Conservation (phyloP, 2,113 vertebrate genomes). For the Athene cunicularia region DNA sequence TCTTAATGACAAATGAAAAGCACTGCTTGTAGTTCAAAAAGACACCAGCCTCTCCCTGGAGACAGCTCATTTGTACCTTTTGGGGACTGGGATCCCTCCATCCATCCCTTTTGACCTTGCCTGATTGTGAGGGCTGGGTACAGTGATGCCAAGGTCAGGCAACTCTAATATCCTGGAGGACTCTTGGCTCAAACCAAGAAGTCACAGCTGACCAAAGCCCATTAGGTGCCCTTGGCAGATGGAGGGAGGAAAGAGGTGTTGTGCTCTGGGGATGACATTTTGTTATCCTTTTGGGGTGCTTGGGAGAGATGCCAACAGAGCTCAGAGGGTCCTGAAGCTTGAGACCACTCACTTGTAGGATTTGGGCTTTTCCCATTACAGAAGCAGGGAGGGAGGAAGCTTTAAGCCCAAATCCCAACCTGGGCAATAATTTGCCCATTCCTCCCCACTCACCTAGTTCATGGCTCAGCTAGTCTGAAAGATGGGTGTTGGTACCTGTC, state of each 20-base stretch:
- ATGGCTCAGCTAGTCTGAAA: not conserved
- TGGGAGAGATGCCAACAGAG: not conserved
- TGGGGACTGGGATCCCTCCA: not conserved
- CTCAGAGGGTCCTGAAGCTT: not conserved
- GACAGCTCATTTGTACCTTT: not conserved
- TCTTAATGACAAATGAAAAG: not conserved
- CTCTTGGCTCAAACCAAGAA: not conserved
- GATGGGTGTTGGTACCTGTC: not conserved
- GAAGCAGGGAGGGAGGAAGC: not conserved
- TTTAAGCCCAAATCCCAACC: not conserved
- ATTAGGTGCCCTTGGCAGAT: not conserved
- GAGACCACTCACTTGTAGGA: not conserved
- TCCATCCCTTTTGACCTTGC: not conserved
- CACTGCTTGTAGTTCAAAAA: not conserved
- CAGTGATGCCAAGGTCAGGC: not conserved
- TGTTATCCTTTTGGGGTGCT: not conserved
- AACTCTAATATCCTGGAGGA: not conserved
- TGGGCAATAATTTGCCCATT: not conserved
- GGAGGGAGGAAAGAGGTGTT: not conserved
- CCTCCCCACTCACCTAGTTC: not conserved
- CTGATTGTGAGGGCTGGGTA: accelerated
- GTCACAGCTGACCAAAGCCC: not conserved
- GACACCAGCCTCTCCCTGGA: not conserved
- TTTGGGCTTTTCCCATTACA: not conserved
- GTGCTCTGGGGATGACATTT: not conserved